Evolutionary conservation across 2,113 vertebrate genomes (phyloP), one percentile per base, ranked within the genome.

Genomic region (Sturnira hondurensis): DNA sequence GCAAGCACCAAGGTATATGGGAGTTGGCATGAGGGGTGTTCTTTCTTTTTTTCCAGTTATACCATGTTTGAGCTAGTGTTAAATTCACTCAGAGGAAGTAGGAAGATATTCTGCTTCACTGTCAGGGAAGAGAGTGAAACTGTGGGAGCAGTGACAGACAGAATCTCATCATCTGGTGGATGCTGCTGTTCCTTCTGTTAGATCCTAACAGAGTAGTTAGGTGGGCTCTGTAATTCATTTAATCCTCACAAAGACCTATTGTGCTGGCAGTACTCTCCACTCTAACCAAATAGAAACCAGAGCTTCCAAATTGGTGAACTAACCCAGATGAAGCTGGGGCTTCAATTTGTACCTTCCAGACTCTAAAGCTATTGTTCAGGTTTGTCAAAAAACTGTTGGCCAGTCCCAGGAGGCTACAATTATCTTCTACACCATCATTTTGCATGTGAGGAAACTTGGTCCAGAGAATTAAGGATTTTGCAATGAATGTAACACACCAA

Each of bases 1-100:
- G 96, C 65, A 61, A 97, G 97, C 41, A 70, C 86, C 96, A 58
- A 45, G 38, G 80, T 26, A 76, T 77, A 20, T 76, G 22, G 15
- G 70, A 88, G 68, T 52, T 71, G 96, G 85, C 36, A 31, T 78
- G 56, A 26, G 63, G 86, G 36, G 14, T 43, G 90, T 83, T 43
- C 36, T 11, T 43, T 13, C 28, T 47, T 54, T 81, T 56, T 74
- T 50, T 41, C 5, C 2, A 22, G 14, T 67, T 88, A 63, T 12
- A 36, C n/a, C 52, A 67, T 83, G 14, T 74, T 43, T 92, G 73
- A 95, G 61, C 11, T 41, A 73, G 61, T 43, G 7, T 70, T 38
- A 56, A 82, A 68, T 70, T 71, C 77, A 54, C 14, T 71, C 58
- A 45, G 52, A 73, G 61, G 82, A 70, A 45, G 41, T 19, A 9